A percentile compares a stretch with the other conserved stretches of the same genome.
These are phyloP conservation scores for Poecilia picta DNA, from an alignment of 2,797 vertebrate genomes.

Conservation along the genomic window DNA sequence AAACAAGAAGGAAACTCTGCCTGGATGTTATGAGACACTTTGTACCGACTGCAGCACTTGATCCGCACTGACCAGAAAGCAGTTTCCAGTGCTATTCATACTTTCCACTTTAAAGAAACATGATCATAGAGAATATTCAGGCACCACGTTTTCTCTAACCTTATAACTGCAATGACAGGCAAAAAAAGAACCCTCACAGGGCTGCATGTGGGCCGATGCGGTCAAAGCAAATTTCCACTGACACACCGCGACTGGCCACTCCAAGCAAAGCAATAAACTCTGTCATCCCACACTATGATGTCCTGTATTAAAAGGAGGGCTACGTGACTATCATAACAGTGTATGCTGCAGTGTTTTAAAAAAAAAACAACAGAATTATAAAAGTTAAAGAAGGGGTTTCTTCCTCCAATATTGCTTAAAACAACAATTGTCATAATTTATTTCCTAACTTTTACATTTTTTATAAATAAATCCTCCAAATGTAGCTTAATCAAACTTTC, in stretches of 20 bases:
- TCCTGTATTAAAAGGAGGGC: conserved; percentile 32
- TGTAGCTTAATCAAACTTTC: not conserved
- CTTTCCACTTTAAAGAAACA: conserved; percentile 68
- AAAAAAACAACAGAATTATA: not conserved
- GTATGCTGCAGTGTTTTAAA: not conserved
- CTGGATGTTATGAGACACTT: conserved; percentile 47
- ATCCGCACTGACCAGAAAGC: conserved; percentile 54
- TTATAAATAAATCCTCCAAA: not conserved
- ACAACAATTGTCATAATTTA: not conserved
- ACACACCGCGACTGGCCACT: conserved; percentile 19
- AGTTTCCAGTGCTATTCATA: conserved; percentile 65
- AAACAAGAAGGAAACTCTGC: conserved; percentile 51
- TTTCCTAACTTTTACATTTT: not conserved
- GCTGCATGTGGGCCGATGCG: conserved; percentile 4
- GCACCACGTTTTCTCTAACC: conserved; percentile 37
- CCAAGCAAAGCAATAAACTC: conserved; percentile 3
- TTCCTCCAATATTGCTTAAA: not conserved
- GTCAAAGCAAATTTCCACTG: conserved; percentile 48
- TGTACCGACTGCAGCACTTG: conserved; percentile 34
- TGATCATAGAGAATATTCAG: conserved; percentile 32
- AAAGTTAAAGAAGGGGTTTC: not conserved
- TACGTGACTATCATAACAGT: conserved; percentile 1
- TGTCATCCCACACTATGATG: conserved; percentile 39
- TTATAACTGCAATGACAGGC: conserved; percentile 42
- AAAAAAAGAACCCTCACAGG: conserved; percentile 8